These are phyloP conservation scores for Carassius gibelio DNA, from an alignment of 2,113 vertebrate genomes.

Conservation along the genomic window DNA sequence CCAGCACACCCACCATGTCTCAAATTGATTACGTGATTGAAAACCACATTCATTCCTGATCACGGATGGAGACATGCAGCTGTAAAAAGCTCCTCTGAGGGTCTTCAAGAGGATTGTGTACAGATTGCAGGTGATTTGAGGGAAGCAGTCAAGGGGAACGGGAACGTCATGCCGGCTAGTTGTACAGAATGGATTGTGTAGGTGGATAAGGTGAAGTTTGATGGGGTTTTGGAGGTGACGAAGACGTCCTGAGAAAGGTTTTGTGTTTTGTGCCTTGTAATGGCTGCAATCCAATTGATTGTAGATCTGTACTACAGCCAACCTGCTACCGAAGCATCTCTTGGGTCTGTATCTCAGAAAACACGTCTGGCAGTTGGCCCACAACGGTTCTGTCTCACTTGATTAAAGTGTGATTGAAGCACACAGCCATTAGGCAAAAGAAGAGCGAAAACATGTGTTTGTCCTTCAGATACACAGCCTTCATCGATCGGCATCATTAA, in stretches of 20 bases:
- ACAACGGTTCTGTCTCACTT: conserved; percentile 56
- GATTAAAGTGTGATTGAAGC: conserved; percentile 66
- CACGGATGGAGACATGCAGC: conserved; percentile 65
- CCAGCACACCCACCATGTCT: conserved; percentile 62
- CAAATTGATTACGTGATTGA: conserved; percentile 72
- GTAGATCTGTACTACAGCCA: conserved; percentile 10
- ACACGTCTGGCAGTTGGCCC: conserved; percentile 6
- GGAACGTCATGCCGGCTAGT: conserved; percentile 40
- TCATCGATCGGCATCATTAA: conserved; percentile 69
- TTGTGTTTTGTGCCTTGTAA: not conserved
- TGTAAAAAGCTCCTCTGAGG: conserved; percentile 52
- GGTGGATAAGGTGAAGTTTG: conserved; percentile 44
- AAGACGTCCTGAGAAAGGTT: conserved; percentile 20
- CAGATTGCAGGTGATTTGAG: conserved; percentile 35
- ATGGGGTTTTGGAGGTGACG: conserved; percentile 28
- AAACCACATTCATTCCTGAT: conserved; percentile 67
- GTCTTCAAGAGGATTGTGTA: conserved; percentile 40
- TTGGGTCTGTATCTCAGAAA: conserved; percentile 28
- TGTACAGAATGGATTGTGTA: conserved; percentile 49
- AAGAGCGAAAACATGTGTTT: conserved; percentile 68
- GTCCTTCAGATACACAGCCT: conserved; percentile 66
- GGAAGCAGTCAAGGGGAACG: conserved; percentile 28
- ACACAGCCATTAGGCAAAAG: conserved; percentile 66
- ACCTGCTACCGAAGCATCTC: conserved; percentile 13
- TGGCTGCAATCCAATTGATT: not conserved